Evolutionary conservation across 2,797 vertebrate species (phyloP).

Genomic region (Iguana delicatissima): DNA sequence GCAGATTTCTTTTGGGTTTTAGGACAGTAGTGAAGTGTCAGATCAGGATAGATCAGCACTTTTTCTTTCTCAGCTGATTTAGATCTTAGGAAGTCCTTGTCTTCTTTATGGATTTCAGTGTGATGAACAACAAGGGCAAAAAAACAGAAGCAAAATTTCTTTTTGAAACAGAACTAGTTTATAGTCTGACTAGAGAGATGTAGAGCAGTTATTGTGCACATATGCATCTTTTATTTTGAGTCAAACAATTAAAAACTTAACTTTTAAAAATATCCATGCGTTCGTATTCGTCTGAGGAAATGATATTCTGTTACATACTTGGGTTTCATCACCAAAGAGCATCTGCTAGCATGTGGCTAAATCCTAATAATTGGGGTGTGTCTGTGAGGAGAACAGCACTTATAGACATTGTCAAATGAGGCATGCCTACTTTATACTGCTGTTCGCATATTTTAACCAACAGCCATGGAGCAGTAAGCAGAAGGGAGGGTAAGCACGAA

Average conservation of each 20-base stretch:
- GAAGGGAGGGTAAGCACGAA: not conserved
- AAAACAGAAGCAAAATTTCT: not conserved
- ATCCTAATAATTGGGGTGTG: not conserved
- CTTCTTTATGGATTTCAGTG: not conserved
- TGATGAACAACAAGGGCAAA: not conserved
- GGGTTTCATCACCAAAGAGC: not conserved
- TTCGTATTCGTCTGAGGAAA: not conserved
- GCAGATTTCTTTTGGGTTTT: constrained; percentile 9
- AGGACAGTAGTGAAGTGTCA: not conserved
- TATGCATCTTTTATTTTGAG: not conserved
- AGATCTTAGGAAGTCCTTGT: not conserved
- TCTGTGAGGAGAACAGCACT: not conserved
- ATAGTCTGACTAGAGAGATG: not conserved
- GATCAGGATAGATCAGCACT: not conserved
- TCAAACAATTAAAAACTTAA: not conserved
- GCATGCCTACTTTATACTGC: not conserved
- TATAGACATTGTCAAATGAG: not conserved
- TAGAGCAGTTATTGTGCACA: not conserved
- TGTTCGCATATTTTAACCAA: not conserved
- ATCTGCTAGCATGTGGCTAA: not conserved
- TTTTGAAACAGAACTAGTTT: not conserved
- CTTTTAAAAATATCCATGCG: not conserved
- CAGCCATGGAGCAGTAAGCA: not conserved
- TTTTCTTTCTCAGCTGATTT: not conserved
- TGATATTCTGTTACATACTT: not conserved